Evolutionary conservation across 2,797 vertebrate species (phyloP).

Genomic region (Psittacula derbiana): DNA sequence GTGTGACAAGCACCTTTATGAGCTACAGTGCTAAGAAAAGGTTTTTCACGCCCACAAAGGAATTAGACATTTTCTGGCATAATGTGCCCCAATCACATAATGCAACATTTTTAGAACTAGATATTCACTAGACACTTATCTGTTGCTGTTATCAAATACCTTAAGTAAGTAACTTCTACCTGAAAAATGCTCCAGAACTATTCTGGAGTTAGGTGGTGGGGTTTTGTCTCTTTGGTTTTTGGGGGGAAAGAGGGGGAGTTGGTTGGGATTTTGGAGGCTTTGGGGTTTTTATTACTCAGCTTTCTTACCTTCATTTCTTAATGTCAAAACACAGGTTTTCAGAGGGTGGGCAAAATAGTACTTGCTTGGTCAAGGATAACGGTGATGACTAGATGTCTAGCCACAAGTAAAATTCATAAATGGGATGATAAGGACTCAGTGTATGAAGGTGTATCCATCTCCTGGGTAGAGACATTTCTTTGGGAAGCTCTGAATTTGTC

Average conservation of each 20-base stretch:
- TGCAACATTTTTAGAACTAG: background rate
- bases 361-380: background rate
- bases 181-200: background rate
- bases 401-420: background rate
- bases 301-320: background rate
- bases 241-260: background rate
- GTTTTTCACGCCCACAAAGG: background rate
- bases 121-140: background rate
- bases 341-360: background rate
- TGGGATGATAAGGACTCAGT: background rate
- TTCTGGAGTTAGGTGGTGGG: background rate
- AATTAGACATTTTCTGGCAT: conserved; percentile 2
- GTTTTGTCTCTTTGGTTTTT: background rate
- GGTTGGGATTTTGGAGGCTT: background rate
- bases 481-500: background rate
- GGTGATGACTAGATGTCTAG: background rate
- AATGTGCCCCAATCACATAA: background rate
- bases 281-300: too few species aligned
- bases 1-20: background rate
- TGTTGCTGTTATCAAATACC: background rate
- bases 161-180: background rate
- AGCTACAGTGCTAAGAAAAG: conserved; percentile 26
- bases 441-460: background rate
- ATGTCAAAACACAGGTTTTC: background rate
- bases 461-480: background rate